phyloP scores from a whole-genome alignment of 1,140 invertebrate species.

The Zaprionus nigranus region DNA sequence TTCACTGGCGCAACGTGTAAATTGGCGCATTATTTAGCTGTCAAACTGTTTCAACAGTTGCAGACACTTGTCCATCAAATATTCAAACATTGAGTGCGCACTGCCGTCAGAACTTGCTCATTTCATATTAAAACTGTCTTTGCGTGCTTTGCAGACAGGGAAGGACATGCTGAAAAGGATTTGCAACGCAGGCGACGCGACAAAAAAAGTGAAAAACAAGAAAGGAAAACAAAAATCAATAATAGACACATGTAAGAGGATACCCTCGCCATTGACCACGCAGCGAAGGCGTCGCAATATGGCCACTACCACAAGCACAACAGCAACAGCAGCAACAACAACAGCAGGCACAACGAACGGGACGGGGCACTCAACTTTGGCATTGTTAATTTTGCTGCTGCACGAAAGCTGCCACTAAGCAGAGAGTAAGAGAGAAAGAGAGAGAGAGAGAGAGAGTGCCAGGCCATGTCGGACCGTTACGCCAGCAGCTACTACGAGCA shows the following conservation, averaged over 20 bases:
- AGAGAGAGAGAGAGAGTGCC: not conserved
- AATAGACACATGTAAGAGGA: conserved; percentile 72
- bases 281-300: conserved; percentile 52
- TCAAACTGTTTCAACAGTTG: not conserved
- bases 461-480: conserved; percentile 67
- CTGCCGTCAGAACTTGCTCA: conserved; percentile 7
- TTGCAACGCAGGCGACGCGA: conserved; percentile 27
- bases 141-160: conserved; percentile 54
- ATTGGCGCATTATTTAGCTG: not conserved
- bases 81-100: conserved; percentile 40
- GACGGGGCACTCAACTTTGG: conserved; percentile 55
- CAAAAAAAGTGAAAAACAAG: conserved; percentile 3
- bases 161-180: conserved; percentile 57
- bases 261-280: conserved; percentile 45
- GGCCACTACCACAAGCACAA: conserved; percentile 36
- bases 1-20: not conserved
- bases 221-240: conserved; percentile 59
- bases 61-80: conserved; percentile 22
- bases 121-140: conserved; percentile 42
- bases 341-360: conserved; percentile 11
- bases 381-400: conserved; percentile 47
- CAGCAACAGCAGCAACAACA: conserved; percentile 5
- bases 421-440: not conserved
- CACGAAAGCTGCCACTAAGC: conserved; percentile 40
- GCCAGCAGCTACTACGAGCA: conserved; percentile 73